Conservation (phyloP, 2,888 invertebrate species). For the Germaria angustata region DNA sequence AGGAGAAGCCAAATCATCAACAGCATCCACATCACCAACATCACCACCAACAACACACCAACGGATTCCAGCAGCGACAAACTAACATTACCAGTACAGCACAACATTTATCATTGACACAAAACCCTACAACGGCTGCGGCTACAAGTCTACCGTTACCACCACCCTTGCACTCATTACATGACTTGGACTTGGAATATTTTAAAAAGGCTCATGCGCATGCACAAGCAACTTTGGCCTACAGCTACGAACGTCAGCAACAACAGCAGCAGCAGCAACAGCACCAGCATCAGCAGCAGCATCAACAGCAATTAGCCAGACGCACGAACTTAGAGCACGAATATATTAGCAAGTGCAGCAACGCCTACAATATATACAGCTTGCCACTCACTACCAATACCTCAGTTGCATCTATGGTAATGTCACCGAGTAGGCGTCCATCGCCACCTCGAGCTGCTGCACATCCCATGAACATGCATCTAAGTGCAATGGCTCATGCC, state of each 20-base stretch:
- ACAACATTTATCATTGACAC: slow-evolving; percentile 66
- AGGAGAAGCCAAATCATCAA: slow-evolving; percentile 70
- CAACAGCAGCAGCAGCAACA: slow-evolving; percentile 58
- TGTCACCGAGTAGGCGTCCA: slow-evolving; percentile 86
- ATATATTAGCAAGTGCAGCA: slow-evolving; percentile 62
- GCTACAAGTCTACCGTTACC: slow-evolving; percentile 39
- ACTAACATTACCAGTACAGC: slow-evolving; percentile 34
- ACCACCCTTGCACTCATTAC: slow-evolving; percentile 64
- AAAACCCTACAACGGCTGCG: slow-evolving; percentile 44
- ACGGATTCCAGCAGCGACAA: slow-evolving; percentile 71
- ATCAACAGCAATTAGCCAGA: slow-evolving; percentile 54
- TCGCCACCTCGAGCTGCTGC: slow-evolving; percentile 82
- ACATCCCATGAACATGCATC: slow-evolving; percentile 80
- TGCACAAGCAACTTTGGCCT: slow-evolving; percentile 70
- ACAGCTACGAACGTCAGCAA: slow-evolving; percentile 72
- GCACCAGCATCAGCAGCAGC: no score
- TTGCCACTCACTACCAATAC: slow-evolving; percentile 39
- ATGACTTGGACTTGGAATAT: slow-evolving; percentile 69
- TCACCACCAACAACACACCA: slow-evolving; percentile 62
- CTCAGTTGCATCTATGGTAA: slow-evolving; percentile 80
- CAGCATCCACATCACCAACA: slow-evolving; percentile 68
- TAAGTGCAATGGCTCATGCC: slow-evolving; percentile 77
- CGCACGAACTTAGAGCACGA: slow-evolving; percentile 68
- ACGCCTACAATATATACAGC: slow-evolving; percentile 60
- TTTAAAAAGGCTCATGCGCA: slow-evolving; percentile 70